phyloP scores from a whole-genome alignment of 2,797 vertebrate genomes.

The Lepidocolaptes lacrymiger region DNA sequence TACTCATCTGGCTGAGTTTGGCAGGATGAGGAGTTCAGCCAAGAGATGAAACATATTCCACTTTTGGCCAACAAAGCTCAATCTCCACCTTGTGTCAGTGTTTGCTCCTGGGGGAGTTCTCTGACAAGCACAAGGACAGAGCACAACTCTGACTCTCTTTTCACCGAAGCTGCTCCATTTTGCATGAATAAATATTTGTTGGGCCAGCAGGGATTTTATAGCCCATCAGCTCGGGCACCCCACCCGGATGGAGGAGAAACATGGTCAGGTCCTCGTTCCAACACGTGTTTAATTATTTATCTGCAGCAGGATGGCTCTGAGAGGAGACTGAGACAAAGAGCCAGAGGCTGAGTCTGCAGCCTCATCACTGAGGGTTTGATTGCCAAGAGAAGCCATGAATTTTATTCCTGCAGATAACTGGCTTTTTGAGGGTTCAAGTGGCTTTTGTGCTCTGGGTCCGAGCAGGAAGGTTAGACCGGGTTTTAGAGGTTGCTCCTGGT shows the following conservation, averaged over 20 bases:
- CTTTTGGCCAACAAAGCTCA: background rate
- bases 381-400: slow-evolving; percentile 7
- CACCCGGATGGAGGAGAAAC: background rate
- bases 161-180: background rate
- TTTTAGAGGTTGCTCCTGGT: background rate
- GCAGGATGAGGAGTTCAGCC: background rate
- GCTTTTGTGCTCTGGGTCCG: background rate
- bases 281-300: slow-evolving; percentile 5
- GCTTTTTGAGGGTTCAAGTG: background rate
- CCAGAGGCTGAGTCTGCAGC: slow-evolving; percentile 41
- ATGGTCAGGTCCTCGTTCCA: slow-evolving; percentile 17
- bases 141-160: fast-evolving
- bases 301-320: slow-evolving; percentile 24
- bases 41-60: background rate
- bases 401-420: slow-evolving; percentile 9
- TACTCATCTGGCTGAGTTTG: background rate
- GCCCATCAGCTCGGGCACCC: slow-evolving; percentile 22
- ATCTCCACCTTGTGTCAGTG: fast-evolving
- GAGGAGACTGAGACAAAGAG: background rate
- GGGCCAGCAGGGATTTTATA: slow-evolving; percentile 52
- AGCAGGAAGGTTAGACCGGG: background rate
- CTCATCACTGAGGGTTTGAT: background rate
- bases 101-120: background rate
- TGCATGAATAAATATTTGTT: slow-evolving; percentile 45
- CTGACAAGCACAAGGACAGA: background rate